Conservation (phyloP, 2,113 vertebrate genomes). For the Ciconia maguari region DNA sequence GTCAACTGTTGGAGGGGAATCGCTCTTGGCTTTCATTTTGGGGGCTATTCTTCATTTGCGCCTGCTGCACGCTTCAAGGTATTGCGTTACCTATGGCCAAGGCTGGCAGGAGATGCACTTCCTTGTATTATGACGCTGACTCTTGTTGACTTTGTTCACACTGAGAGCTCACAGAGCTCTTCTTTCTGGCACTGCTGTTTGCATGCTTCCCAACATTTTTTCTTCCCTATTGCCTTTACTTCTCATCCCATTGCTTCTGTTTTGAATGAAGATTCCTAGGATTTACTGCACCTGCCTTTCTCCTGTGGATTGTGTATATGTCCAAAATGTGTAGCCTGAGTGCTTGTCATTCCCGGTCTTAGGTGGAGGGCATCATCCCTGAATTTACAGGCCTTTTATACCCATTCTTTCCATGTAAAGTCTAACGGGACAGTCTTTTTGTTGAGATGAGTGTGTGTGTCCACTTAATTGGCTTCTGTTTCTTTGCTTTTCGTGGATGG, state of each 20-base stretch:
- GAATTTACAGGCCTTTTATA: background rate
- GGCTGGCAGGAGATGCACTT: background rate
- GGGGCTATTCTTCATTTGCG: background rate
- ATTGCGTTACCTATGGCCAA: accelerated
- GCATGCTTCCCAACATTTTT: background rate
- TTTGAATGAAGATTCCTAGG: background rate
- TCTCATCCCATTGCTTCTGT: background rate
- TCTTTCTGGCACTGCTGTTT: background rate
- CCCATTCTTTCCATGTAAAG: background rate
- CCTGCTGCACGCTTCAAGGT: background rate
- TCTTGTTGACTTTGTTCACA: background rate
- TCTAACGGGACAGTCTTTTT: background rate
- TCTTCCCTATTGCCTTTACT: background rate
- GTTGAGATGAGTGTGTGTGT: background rate
- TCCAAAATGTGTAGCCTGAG: background rate
- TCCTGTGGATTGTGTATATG: background rate
- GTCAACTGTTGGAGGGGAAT: background rate
- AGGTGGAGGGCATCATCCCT: background rate
- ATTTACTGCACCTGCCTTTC: background rate
- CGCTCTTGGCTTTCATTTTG: background rate
- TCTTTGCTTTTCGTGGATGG: background rate
- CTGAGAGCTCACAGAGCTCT: background rate
- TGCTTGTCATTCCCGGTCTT: background rate
- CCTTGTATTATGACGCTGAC: background rate
- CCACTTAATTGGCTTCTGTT: background rate